Evolutionary conservation across 2,888 invertebrate genomes (phyloP).

Genomic region (Netelia virgata): DNA sequence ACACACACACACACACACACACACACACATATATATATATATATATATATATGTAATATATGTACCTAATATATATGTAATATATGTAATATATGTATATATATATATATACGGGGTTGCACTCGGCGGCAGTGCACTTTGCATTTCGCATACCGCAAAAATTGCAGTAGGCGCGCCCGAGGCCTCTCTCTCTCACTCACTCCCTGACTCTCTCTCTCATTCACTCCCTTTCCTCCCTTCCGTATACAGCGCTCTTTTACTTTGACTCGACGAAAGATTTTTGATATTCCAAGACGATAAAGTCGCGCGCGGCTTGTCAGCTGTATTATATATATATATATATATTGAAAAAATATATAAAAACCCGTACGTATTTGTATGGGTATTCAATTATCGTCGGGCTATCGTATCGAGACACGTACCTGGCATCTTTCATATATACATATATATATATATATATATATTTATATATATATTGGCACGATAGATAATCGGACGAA

Average conservation of each 20-base stretch:
- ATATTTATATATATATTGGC: neutral
- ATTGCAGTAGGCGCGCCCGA: slow-evolving; percentile 73
- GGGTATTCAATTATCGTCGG: slow-evolving; percentile 69
- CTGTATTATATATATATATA: slow-evolving; percentile 1
- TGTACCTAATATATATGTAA: neutral
- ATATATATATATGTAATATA: neutral
- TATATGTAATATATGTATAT: neutral
- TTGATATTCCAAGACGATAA: slow-evolving; percentile 76
- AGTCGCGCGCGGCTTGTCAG: slow-evolving; percentile 36
- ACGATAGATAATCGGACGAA: neutral
- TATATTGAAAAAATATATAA: slow-evolving; percentile 1
- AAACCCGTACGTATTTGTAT: slow-evolving; percentile 16
- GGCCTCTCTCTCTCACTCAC: slow-evolving; percentile 44
- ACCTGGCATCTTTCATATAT: slow-evolving; percentile 19
- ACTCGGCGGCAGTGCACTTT: slow-evolving; percentile 69
- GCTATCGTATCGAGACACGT: slow-evolving; percentile 19
- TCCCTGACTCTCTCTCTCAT: slow-evolving; percentile 37
- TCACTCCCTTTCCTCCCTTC: slow-evolving; percentile 36
- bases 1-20: no score
- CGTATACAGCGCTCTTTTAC: slow-evolving; percentile 13
- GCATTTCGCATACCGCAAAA: slow-evolving; percentile 72
- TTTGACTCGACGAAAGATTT: slow-evolving; percentile 67
- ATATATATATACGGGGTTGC: slow-evolving; percentile 22
- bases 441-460: neutral
- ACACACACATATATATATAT: no score